Evolutionary conservation across 2,797 vertebrate genomes (phyloP).

Genomic region (Podarcis siculus): DNA sequence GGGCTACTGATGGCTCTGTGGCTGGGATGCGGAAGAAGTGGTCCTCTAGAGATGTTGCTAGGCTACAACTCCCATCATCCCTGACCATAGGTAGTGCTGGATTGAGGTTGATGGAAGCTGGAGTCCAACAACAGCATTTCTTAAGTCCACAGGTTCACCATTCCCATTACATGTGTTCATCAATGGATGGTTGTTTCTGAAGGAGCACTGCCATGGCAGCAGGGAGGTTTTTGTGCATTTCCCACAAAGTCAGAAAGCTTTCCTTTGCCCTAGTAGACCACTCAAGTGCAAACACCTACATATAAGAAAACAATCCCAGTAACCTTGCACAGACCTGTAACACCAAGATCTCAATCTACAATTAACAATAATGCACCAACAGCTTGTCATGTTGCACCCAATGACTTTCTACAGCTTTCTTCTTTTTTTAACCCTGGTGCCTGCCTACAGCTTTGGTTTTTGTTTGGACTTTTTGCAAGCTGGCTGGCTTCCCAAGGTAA

Average conservation of each 20-base stretch:
- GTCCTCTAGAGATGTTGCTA: background rate
- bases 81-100: background rate
- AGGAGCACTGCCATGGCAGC: background rate
- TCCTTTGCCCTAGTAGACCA: background rate
- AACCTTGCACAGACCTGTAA: background rate
- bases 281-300: background rate
- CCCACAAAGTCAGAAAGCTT: background rate
- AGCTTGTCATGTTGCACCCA: background rate
- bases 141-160: background rate
- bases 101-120: background rate
- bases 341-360: background rate
- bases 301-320: background rate
- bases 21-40: background rate
- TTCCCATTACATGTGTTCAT: background rate
- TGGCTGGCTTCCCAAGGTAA: background rate
- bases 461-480: background rate
- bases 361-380: background rate
- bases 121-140: background rate
- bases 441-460: background rate
- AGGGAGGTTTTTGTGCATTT: background rate
- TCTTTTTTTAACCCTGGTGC: background rate
- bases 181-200: background rate
- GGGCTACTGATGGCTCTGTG: background rate
- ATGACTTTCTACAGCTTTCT: background rate
- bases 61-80: background rate